Conservation (phyloP, 2,888 invertebrate species). For the Abrostola tripartita region DNA sequence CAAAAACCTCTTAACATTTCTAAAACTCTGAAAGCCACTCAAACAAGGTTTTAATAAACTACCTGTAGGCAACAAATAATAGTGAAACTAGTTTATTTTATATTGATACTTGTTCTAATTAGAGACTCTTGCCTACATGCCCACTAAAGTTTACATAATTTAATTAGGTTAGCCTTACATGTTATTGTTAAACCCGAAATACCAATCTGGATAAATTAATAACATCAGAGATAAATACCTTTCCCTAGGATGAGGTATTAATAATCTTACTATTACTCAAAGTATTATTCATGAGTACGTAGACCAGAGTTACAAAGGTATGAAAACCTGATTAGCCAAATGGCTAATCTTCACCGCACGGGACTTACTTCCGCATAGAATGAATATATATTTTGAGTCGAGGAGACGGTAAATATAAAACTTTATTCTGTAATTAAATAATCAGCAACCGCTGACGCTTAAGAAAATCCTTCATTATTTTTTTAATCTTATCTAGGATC, state of each 20-base stretch:
- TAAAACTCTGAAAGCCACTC: background rate
- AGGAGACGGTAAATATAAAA: too few species aligned
- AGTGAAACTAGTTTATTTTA: background rate
- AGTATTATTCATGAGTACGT: slow-evolving; percentile 33
- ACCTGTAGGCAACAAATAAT: too few species aligned
- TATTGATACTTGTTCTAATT: background rate
- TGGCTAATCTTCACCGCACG: too few species aligned
- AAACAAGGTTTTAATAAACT: too few species aligned
- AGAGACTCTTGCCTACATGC: slow-evolving; percentile 2
- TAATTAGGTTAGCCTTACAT: slow-evolving; percentile 3
- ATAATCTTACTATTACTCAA: slow-evolving; percentile 25
- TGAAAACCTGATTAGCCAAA: too few species aligned
- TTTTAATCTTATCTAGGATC: too few species aligned
- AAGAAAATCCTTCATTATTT: too few species aligned
- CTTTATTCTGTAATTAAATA: too few species aligned
- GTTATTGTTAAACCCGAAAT: slow-evolving; percentile 1
- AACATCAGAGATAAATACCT: slow-evolving; percentile 6
- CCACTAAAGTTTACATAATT: slow-evolving; percentile 3
- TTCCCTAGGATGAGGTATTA: slow-evolving; percentile 31
- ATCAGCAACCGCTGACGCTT: too few species aligned
- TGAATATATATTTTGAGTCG: too few species aligned
- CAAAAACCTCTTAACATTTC: too few species aligned
- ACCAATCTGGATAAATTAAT: slow-evolving; percentile 22
- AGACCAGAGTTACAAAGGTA: slow-evolving; percentile 1
- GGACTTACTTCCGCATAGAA: too few species aligned